These are phyloP conservation scores for Pygmarrhopalites habei DNA, from an alignment of 1,140 invertebrate genomes.

Conservation along the genomic window DNA sequence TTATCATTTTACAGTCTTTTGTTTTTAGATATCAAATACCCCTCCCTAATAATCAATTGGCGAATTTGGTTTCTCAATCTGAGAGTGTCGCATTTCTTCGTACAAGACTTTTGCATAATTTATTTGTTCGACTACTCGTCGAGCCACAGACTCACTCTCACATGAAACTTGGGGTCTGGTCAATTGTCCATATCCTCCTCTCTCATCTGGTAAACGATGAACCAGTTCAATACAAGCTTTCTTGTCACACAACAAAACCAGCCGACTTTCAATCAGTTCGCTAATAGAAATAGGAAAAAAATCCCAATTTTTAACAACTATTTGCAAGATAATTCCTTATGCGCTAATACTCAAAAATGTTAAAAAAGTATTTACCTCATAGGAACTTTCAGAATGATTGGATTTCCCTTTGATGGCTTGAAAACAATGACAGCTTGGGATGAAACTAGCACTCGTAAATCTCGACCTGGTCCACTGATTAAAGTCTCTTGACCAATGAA, in stretches of 20 bases:
- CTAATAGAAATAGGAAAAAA: conserved; percentile 47
- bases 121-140: conserved; percentile 65
- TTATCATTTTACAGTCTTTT: too few relatives aligned
- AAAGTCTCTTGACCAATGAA: conserved; percentile 77
- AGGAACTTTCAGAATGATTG: conserved; percentile 59
- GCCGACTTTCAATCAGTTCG: conserved; percentile 45
- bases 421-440: conserved; percentile 72
- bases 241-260: conserved; percentile 40
- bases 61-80: conserved; percentile 19
- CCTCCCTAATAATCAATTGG: conserved; percentile 8
- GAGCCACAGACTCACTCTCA: conserved; percentile 68
- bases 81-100: conserved; percentile 62
- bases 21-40: too few relatives aligned
- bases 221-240: conserved; percentile 49
- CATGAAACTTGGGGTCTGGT: conserved; percentile 70
- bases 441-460: conserved; percentile 66
- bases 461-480: conserved; percentile 56
- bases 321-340: too few relatives aligned
- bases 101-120: conserved; percentile 81
- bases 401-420: conserved; percentile 44
- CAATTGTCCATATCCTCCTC: conserved; percentile 23
- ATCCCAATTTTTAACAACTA: conserved; percentile 14
- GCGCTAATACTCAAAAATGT: neutral
- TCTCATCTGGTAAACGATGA: conserved; percentile 18
- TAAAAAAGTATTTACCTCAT: conserved; percentile 50